phyloP scores from a whole-genome alignment of 1,140 invertebrate species.

The Spodoptera frugiperda region DNA sequence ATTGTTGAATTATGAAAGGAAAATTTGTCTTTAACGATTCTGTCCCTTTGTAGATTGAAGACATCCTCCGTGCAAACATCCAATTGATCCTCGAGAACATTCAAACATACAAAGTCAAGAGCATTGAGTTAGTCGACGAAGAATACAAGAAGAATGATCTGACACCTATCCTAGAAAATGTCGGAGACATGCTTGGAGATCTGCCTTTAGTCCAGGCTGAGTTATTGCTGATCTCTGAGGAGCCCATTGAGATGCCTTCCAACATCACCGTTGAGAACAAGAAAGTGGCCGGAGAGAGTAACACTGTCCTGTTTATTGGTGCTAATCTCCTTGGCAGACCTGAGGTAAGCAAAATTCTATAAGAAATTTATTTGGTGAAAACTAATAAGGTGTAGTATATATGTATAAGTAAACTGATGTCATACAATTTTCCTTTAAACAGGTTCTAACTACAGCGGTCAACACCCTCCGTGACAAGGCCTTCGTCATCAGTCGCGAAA shows the following conservation, averaged over 20 bases:
- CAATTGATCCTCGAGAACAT: constrained; percentile 94
- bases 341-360: constrained; percentile 60
- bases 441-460: constrained; percentile 78
- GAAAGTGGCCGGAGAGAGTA: constrained; percentile 87
- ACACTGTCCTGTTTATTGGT: constrained; percentile 87
- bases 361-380: not conserved
- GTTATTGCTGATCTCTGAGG: constrained; percentile 77
- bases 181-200: constrained; percentile 87
- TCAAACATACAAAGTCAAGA: constrained; percentile 89
- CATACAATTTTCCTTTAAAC: constrained; percentile 30
- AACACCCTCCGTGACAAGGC: constrained; percentile 78
- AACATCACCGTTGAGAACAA: constrained; percentile 88
- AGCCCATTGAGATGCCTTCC: constrained; percentile 79
- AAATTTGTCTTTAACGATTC: not conserved
- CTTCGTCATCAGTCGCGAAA: constrained; percentile 85
- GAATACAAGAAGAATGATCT: constrained; percentile 81
- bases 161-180: constrained; percentile 83
- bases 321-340: constrained; percentile 77
- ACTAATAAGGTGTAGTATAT: no score
- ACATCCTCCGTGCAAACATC: constrained; percentile 87
- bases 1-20: no score
- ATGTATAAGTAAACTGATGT: no score
- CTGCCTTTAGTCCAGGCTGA: constrained; percentile 89
- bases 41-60: constrained; percentile 69
- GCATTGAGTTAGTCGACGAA: constrained; percentile 89